Evolutionary conservation across 2,888 invertebrate species (phyloP).

Genomic region (Leucophenga maculata): DNA sequence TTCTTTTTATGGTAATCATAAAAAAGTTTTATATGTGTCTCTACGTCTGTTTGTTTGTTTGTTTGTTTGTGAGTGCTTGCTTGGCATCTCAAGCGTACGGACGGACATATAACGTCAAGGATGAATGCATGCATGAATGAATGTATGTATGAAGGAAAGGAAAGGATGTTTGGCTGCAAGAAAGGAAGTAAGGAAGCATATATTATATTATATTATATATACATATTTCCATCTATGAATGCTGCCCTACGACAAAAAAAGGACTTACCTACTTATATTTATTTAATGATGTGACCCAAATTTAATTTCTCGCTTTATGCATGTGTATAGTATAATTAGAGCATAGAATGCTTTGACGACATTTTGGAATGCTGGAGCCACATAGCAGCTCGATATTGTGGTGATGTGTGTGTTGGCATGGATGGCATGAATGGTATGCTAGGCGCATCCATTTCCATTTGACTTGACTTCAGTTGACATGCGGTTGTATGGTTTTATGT

Average conservation of each 20-base stretch:
- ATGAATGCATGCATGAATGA: not conserved
- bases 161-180: too few species aligned
- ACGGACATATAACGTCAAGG: slow-evolving; percentile 9
- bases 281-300: slow-evolving; percentile 66
- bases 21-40: slow-evolving; percentile 36
- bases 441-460: not conserved
- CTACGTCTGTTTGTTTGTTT: not conserved
- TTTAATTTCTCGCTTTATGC: slow-evolving; percentile 44
- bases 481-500: slow-evolving; percentile 13
- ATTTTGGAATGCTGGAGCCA: not conserved
- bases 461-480: slow-evolving; percentile 8
- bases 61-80: not conserved
- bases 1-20: slow-evolving; percentile 61
- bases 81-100: not conserved
- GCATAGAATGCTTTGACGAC: not conserved
- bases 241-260: slow-evolving; percentile 9
- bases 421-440: not conserved
- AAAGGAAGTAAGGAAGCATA: too few species aligned
- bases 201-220: too few species aligned
- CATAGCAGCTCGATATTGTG: not conserved
- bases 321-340: slow-evolving; percentile 13
- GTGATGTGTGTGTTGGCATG: too few species aligned
- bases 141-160: too few species aligned
- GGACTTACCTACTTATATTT: slow-evolving; percentile 59
- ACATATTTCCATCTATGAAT: too few species aligned